Conservation (phyloP, 2,113 vertebrate genomes). For the Varanus komodoensis region DNA sequence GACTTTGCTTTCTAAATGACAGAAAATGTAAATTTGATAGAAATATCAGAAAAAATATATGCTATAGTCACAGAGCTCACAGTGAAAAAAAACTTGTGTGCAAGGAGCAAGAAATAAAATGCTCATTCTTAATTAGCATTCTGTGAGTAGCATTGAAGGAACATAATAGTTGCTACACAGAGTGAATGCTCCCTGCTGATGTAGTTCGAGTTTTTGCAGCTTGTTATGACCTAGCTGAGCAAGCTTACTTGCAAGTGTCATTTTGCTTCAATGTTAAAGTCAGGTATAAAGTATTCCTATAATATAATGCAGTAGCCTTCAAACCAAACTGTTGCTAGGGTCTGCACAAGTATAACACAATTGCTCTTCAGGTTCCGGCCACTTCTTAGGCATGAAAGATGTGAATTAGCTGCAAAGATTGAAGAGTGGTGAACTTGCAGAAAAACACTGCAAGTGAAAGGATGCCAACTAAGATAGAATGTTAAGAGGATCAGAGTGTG, state of each 20-base stretch:
- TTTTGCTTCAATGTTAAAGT: too few species aligned
- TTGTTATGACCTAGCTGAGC: too few species aligned
- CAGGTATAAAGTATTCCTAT: too few species aligned
- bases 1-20: conserved; percentile 20
- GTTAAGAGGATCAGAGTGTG: too few species aligned
- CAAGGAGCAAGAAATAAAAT: background rate
- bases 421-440: background rate
- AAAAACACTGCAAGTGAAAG: background rate
- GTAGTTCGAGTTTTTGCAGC: too few species aligned
- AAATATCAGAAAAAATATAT: background rate
- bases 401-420: background rate
- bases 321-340: too few species aligned
- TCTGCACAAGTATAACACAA: too few species aligned
- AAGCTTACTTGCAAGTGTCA: too few species aligned
- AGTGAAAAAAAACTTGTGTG: background rate
- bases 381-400: too few species aligned
- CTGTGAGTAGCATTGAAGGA: background rate
- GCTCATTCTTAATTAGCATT: background rate
- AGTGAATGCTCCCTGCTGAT: too few species aligned
- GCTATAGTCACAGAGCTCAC: background rate
- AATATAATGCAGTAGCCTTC: too few species aligned
- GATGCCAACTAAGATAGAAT: too few species aligned
- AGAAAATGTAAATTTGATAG: background rate
- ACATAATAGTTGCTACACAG: background rate
- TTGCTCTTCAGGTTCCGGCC: background rate